Conservation (phyloP, 2,113 vertebrate species). For the Archilochus colubris region DNA sequence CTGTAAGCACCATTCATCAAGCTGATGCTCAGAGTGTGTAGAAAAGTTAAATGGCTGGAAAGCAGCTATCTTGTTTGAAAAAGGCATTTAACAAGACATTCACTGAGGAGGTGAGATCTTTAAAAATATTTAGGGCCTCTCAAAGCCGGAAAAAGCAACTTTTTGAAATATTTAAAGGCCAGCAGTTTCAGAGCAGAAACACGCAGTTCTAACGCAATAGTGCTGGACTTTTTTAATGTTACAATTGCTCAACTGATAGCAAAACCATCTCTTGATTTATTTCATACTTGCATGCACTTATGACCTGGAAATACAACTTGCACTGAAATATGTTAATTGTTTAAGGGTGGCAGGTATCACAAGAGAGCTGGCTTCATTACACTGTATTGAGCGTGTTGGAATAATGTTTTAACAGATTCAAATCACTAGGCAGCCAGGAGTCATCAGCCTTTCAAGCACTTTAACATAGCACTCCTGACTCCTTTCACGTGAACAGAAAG, state of each 20-base stretch:
- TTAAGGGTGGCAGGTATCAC: not conserved
- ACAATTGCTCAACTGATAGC: not conserved
- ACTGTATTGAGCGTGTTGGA: not conserved
- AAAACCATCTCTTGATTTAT: not conserved
- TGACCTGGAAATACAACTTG: not conserved
- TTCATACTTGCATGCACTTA: not conserved
- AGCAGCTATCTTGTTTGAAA: not conserved
- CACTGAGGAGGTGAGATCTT: not conserved
- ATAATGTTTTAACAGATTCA: not conserved
- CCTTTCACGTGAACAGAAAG: not conserved
- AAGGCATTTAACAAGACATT: not conserved
- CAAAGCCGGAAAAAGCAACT: not conserved
- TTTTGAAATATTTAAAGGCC: not conserved
- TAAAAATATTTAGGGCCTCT: constrained; percentile 13
- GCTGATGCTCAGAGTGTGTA: not conserved
- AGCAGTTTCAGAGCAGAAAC: not conserved
- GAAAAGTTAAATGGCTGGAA: constrained; percentile 17
- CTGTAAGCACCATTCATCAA: not conserved
- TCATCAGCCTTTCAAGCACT: not conserved
- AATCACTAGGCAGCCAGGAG: not conserved
- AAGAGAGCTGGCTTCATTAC: not conserved
- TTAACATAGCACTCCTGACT: not conserved
- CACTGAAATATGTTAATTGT: not conserved
- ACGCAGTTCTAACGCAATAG: not conserved
- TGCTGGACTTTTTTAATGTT: not conserved